Evolutionary conservation across 2,888 invertebrate species (phyloP).

Genomic region (Acanthosoma haemorrhoidale): DNA sequence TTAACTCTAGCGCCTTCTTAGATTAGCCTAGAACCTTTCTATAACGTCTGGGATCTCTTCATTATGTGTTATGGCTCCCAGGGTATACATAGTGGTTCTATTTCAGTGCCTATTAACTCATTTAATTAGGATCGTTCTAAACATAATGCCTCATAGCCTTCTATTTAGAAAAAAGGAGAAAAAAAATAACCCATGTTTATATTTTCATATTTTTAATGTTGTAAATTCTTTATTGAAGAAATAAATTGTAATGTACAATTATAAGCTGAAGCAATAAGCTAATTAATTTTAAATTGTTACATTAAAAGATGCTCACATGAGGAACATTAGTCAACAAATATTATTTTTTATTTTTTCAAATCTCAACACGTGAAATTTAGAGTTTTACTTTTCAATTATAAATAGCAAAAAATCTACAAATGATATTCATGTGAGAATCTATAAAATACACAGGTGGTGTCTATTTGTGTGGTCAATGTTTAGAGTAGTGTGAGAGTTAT

Average conservation of each 20-base stretch:
- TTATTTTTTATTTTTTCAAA: too few species aligned
- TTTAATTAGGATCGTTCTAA: constrained; percentile 9
- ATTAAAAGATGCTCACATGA: background rate
- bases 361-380: too few species aligned
- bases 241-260: background rate
- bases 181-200: constrained; percentile 1
- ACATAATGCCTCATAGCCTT: background rate
- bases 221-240: background rate
- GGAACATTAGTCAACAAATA: background rate
- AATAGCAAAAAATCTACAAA: background rate
- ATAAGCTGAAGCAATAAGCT: background rate
- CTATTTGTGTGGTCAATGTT: background rate
- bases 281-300: background rate
- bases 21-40: constrained; percentile 26
- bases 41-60: constrained; percentile 19
- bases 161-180: constrained; percentile 15
- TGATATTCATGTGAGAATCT: background rate
- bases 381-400: too few species aligned
- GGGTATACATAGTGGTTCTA: constrained; percentile 29
- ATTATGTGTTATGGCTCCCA: background rate
- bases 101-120: constrained; percentile 19
- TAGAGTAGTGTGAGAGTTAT: background rate
- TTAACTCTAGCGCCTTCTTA: constrained; percentile 25
- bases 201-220: background rate
- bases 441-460: background rate